Evolutionary conservation across 2,888 invertebrate species (phyloP), one percentile per base, ranked within the genome.

Genomic region (Amaurobius ferox): DNA sequence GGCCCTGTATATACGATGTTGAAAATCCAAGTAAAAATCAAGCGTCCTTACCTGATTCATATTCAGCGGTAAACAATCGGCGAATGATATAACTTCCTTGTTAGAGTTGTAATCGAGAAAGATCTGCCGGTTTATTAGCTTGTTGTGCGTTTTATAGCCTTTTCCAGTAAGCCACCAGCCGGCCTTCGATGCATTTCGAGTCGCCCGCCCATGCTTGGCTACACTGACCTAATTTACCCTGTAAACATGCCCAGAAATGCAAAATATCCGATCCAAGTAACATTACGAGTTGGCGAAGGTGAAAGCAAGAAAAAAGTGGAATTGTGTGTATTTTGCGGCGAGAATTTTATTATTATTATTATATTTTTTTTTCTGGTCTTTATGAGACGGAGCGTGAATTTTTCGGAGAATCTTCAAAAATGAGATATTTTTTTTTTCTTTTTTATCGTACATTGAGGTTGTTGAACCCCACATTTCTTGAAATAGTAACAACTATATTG

Each of bases 81-180:
- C 23, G 23, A 55, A 1, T 55, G 55, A 55, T 55, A 23, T 23
- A 55, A 55, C 23, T 55, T 55, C 55, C 55, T 19, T 11, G 23
- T 23, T 0, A 5, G 55, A 55, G 19, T 23, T 55, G 23, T 55
- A 55, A 55, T 55, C 55, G 55, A 23, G 5, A 23, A 11, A 16
- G 55, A 55, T 55, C 19, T 55, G 55, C 55, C 55, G 19, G 55
- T 3, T 23, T 55, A 23, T 55, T 55, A 55, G 23, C 19, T 23
- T 23, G 55, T 55, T 44, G 55, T 6, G 23, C 23, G 23, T 55
- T 55, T 23, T 55, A 55, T 55, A 55, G 55, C 55, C n/a, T n/a
- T 55, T 55, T 11, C 55, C 55, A 23, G 55, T 55, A 55, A 55
- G 23, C 55, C 55, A 55, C 55, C 55, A 23, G 55, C 55, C 55